Base-by-base conservation (phyloP, 2,797 vertebrate species). In the Schizopygopsis malacanthus region DNA sequence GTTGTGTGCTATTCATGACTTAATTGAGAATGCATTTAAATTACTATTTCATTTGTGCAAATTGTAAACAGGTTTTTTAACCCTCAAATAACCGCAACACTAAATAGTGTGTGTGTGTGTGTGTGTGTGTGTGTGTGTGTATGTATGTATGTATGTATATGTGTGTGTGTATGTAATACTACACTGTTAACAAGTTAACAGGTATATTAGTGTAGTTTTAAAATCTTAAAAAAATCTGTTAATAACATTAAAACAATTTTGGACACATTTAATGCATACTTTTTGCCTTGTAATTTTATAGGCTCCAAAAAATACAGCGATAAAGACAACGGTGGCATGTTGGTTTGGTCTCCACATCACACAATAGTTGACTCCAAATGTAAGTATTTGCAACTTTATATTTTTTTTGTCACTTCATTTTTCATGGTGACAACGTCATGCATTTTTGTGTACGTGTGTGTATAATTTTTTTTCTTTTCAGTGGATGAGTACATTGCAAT, bases 401-500 rank as follows among this genome's bases (percentile, higher is more conserved):
- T 88, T 90, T 84, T 87, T 94, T 90, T 93, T 10, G 4, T 79
- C 6, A 45, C 1, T 76, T 25, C 0, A 15, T 43, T 8, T 20
- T 65, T 79, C 10, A 16, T 59, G 77, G 15, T 39, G 22, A 37
- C 20, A 85, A 7, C 4, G 2, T 59, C 22, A 28, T 61, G 71
- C 15, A 1, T 22, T 56, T 25, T 72, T 16, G 50, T 52, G 50
- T 52, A 52, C 50, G 11, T 37, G 15, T 54, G 18, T 18, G 2
- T 33, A 7, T 4, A 70, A 12, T 63, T 67, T 45, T 82, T 70
- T 85, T 16, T 18, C 45, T 83, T 95, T 93, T 47, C 95, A 99
- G 98, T 99, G 96, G 98, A 99, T 88, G 98, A 99, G 89, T 99
- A 99, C 91, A 97, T 99, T 92, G 97, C 98, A 69, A 97, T 99